Evolutionary conservation across 1,140 invertebrate genomes (phyloP).

Genomic region (Pectinophora gossypiella): DNA sequence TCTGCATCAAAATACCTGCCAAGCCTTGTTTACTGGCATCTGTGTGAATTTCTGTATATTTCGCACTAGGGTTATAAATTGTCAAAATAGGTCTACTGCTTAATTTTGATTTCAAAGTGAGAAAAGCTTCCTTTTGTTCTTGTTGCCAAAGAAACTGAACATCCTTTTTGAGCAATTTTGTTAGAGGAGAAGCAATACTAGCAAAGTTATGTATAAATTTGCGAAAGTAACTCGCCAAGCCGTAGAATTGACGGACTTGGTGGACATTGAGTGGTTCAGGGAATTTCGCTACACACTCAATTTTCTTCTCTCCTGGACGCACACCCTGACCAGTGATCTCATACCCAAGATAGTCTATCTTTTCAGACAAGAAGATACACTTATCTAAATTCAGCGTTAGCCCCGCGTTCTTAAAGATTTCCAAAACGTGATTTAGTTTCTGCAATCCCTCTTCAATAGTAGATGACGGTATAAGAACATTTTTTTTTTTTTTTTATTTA

Average conservation of each 20-base stretch:
- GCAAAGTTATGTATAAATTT: constrained; percentile 32
- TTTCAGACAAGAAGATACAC: constrained; percentile 8
- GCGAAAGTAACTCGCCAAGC: constrained; percentile 30
- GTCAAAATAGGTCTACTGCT: not conserved
- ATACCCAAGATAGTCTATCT: constrained; percentile 22
- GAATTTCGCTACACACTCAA: constrained; percentile 22
- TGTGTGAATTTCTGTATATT: not conserved
- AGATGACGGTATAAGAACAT: not conserved
- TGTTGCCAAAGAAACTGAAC: not conserved
- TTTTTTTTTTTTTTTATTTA: too few species aligned
- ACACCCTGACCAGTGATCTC: constrained; percentile 14
- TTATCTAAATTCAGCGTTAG: constrained; percentile 20
- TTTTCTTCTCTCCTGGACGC: constrained; percentile 24
- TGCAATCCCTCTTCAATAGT: constrained; percentile 25
- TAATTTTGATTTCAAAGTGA: not conserved
- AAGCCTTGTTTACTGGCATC: constrained; percentile 34
- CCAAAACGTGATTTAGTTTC: constrained; percentile 34
- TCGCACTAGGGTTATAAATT: constrained; percentile 1
- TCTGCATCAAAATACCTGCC: constrained; percentile 23
- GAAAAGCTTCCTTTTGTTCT: not conserved
- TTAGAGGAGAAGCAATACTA: constrained; percentile 25
- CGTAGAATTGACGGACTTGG: constrained; percentile 13
- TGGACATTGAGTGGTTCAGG: constrained; percentile 22
- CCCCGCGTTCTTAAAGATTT: constrained; percentile 11
- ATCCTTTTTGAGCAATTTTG: constrained; percentile 7